Base-by-base conservation (phyloP, 2,113 vertebrate genomes). In the Rafetus swinhoei region DNA sequence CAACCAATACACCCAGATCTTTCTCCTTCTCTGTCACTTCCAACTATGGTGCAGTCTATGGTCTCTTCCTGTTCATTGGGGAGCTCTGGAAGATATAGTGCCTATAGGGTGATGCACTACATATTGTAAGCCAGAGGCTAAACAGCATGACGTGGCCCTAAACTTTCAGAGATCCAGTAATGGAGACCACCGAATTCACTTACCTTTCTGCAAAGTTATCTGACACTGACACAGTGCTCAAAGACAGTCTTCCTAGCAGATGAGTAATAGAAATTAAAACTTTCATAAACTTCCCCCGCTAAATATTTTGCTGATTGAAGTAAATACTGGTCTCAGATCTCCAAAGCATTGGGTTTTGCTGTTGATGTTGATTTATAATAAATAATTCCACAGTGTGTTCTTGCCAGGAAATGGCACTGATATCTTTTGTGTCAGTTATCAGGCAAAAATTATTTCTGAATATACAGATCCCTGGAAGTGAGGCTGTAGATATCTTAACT, bases 381-480 rank as follows among this genome's bases (percentile, higher is more conserved):
- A 74, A 95, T 72, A 87, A 84, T 84, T 94, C 27, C 32, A 55
- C 14, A 77, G 72, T 84, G 25, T 59, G 4, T 89, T 89, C 32
- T 45, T 89, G 35, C 60, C 3, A 53, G 3, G 2, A 0, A 0
- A 84, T 89, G 87, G 54, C 74, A 92, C 15, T 85, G 83, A 82
- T 1, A 3, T 19, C 57, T 83, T 88, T 92, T 90, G 50, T 80
- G 74, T 85, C 24, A 57, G 22, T 86, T 93, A 7, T 16, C 81
- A 91, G 22, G n/a, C 24, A 76, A 32, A 76, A 84, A 77, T n/a
- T 84, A 0, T 2, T 3, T 32, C 4, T 69, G 50, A 85, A 74
- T 53, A 32, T 35, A 13, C 25, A 76, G n/a, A 27, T 12, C 22
- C 19, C 22, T 59, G 56, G 56, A 39, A 39, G 57, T 32, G 54